phyloP scores from a whole-genome alignment of 2,113 vertebrate genomes.

The Sapayoa aenigma region DNA sequence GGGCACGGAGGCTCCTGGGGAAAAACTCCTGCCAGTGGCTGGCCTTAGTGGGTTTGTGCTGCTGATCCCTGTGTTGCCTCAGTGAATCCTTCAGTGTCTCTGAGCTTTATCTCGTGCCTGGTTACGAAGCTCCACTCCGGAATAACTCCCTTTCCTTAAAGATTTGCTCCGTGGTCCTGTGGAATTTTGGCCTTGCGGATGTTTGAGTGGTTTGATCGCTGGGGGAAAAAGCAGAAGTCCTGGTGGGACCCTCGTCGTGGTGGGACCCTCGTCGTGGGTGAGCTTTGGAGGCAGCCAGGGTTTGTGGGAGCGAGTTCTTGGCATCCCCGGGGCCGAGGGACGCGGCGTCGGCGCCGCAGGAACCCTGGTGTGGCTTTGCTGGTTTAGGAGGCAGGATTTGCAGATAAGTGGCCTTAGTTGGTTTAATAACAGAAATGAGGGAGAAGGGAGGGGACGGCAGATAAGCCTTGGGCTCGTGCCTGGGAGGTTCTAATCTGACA shows the following conservation, averaged over 20 bases:
- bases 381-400: neutral
- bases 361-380: neutral
- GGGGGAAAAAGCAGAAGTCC: neutral
- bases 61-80: neutral
- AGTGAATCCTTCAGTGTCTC: neutral
- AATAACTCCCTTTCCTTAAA: neutral
- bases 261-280: accelerated
- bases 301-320: neutral
- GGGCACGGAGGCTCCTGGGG: neutral
- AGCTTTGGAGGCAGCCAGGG: neutral
- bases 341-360: neutral
- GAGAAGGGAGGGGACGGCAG: conserved; percentile 20
- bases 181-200: accelerated
- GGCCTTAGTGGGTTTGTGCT: neutral
- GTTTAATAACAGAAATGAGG: neutral
- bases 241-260: too few relatives aligned
- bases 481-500: neutral
- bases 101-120: neutral
- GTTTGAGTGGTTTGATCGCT: accelerated
- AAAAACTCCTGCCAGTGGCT: neutral
- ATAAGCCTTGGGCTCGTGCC: conserved; percentile 20
- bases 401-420: neutral
- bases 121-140: accelerated
- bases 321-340: neutral
- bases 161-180: neutral